A percentile compares a stretch with the other conserved stretches of the same genome.
Evolutionary conservation across 1,140 invertebrate species (phyloP).

Genomic region (Andricus grossulariae): DNA sequence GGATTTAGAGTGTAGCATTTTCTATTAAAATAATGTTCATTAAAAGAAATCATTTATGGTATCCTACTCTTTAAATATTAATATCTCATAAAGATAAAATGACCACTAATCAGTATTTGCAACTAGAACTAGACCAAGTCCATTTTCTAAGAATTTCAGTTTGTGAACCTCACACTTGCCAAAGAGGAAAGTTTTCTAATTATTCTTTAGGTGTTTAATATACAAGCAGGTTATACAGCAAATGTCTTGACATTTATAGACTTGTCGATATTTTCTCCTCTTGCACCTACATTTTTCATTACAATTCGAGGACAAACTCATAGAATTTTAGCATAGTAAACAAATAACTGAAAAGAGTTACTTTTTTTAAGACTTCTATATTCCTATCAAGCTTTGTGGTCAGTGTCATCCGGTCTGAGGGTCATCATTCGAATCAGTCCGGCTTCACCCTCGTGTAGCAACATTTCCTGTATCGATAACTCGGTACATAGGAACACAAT

Average conservation of each 20-base stretch:
- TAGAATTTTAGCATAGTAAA: constrained; percentile 44
- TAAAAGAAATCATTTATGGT: no score
- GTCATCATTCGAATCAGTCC: constrained; percentile 53
- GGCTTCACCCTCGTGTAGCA: constrained; percentile 53
- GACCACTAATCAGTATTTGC: not conserved
- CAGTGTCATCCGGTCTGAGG: constrained; percentile 57
- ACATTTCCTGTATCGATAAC: constrained; percentile 59
- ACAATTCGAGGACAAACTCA: not conserved
- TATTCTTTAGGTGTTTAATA: constrained; percentile 1
- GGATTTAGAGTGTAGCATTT: no score
- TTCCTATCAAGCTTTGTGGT: constrained; percentile 44
- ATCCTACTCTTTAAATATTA: not conserved
- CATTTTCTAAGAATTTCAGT: constrained; percentile 9
- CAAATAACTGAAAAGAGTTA: not conserved
- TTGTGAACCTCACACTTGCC: not conserved
- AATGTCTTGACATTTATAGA: not conserved
- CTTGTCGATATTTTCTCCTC: not conserved
- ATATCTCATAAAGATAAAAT: not conserved
- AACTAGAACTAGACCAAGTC: not conserved
- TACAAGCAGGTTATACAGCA: not conserved
- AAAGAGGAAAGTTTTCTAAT: constrained; percentile 8
- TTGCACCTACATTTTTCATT: not conserved
- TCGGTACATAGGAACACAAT: not conserved
- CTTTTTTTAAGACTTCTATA: not conserved
- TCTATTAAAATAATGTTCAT: no score